These are phyloP conservation scores for Perdita meconis DNA, from an alignment of 2,888 invertebrate species.

Conservation along the genomic window DNA sequence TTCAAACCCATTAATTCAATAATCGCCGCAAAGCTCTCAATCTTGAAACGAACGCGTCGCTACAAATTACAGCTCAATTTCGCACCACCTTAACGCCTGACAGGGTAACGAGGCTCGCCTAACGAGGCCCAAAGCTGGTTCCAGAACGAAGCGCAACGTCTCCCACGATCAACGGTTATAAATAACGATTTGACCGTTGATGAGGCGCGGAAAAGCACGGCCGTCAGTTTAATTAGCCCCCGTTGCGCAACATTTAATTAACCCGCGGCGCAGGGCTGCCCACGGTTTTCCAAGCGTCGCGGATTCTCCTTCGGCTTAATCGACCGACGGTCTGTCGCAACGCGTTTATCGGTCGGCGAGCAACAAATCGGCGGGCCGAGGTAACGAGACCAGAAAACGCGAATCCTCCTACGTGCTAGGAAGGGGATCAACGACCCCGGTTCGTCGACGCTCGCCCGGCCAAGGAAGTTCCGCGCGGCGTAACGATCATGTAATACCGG, in stretches of 20 bases:
- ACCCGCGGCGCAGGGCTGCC: background rate
- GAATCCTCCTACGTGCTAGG: constrained; percentile 45
- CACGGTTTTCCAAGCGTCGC: background rate
- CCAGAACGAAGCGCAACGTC: constrained; percentile 8
- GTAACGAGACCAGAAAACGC: constrained; percentile 59
- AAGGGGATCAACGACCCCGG: constrained; percentile 59
- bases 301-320: constrained; percentile 9
- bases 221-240: constrained; percentile 60
- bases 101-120: constrained; percentile 16
- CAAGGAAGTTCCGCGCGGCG: constrained; percentile 54
- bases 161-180: constrained; percentile 40
- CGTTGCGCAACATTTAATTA: constrained; percentile 60
- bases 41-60: background rate
- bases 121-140: constrained; percentile 16
- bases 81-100: constrained; percentile 8
- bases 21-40: too few relatives aligned
- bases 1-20: constrained; percentile 6
- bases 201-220: constrained; percentile 22
- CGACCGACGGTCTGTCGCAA: constrained; percentile 36
- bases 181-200: constrained; percentile 48
- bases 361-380: constrained; percentile 42
- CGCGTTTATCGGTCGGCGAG: constrained; percentile 18
- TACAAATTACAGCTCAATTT: constrained; percentile 9
- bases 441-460: constrained; percentile 39
- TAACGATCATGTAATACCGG: constrained; percentile 64